A percentile compares a stretch with the other conserved stretches of the same genome.
Evolutionary conservation across 2,797 vertebrate genomes (phyloP).

Genomic region (Carcharodon carcharias): DNA sequence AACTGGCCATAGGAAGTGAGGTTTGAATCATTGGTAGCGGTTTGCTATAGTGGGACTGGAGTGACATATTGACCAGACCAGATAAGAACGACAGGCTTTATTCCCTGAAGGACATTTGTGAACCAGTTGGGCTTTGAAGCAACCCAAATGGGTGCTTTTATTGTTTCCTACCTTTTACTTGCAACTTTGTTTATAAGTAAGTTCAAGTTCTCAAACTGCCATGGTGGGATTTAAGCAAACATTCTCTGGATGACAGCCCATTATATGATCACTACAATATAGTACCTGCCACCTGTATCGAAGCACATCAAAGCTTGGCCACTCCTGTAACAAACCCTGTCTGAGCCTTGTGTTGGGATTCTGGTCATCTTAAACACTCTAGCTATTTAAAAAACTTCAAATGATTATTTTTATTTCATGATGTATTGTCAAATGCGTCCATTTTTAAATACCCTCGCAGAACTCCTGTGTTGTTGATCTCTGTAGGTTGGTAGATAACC

Average conservation of each 20-base stretch:
- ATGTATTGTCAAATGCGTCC: neutral
- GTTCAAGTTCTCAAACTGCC: neutral
- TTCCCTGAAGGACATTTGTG: neutral
- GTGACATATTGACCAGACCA: neutral
- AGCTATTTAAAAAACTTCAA: neutral
- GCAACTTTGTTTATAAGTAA: neutral
- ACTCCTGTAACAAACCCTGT: neutral
- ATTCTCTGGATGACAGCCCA: neutral
- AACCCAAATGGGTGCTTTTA: no score
- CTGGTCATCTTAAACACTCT: neutral
- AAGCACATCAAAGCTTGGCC: neutral
- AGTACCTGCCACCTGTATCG: neutral
- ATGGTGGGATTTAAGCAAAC: neutral
- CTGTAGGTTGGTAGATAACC: neutral
- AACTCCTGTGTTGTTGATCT: neutral
- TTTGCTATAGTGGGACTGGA: neutral
- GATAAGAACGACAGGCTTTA: neutral
- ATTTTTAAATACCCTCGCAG: neutral
- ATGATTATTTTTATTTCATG: neutral
- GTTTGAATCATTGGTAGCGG: neutral
- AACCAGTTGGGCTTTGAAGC: neutral
- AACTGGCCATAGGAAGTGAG: neutral
- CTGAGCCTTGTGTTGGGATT: neutral
- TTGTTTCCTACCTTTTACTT: neutral
- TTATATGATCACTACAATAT: neutral